phyloP scores from a whole-genome alignment of 1,140 invertebrate genomes.

The Fopius arisanus region DNA sequence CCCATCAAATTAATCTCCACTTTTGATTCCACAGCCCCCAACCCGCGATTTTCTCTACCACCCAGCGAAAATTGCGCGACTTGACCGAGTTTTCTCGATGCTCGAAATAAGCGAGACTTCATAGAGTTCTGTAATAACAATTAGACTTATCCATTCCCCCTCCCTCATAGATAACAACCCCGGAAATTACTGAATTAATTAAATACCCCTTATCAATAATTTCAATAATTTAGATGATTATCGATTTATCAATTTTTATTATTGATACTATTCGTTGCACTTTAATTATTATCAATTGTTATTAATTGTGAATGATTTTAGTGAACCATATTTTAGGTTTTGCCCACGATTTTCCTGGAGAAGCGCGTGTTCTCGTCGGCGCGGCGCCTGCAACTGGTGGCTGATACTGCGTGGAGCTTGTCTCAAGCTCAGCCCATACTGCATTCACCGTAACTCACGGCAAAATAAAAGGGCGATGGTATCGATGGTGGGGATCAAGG shows the following conservation, averaged over 20 bases:
- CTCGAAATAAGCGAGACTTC: neutral
- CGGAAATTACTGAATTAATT: too few species aligned
- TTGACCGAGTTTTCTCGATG: neutral
- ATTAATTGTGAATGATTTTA: too few species aligned
- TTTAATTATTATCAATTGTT: too few species aligned
- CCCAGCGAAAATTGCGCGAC: neutral
- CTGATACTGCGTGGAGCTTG: conserved; percentile 40
- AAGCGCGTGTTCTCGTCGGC: conserved; percentile 45
- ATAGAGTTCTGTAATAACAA: neutral
- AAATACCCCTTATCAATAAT: too few species aligned
- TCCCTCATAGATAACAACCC: too few species aligned
- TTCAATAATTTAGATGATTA: too few species aligned
- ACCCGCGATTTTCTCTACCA: too few species aligned
- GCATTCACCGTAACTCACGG: conserved; percentile 38
- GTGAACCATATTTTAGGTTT: too few species aligned
- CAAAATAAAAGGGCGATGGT: neutral
- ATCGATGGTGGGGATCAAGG: neutral
- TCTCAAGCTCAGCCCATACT: conserved; percentile 33
- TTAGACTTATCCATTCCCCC: neutral
- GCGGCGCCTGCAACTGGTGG: conserved; percentile 56
- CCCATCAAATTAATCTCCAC: neutral
- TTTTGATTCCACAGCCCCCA: neutral
- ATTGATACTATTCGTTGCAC: too few species aligned
- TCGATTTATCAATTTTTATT: too few species aligned
- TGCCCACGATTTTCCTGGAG: too few species aligned